Evolutionary conservation across 2,888 invertebrate genomes (phyloP).

Genomic region (Therioaphis trifolii): DNA sequence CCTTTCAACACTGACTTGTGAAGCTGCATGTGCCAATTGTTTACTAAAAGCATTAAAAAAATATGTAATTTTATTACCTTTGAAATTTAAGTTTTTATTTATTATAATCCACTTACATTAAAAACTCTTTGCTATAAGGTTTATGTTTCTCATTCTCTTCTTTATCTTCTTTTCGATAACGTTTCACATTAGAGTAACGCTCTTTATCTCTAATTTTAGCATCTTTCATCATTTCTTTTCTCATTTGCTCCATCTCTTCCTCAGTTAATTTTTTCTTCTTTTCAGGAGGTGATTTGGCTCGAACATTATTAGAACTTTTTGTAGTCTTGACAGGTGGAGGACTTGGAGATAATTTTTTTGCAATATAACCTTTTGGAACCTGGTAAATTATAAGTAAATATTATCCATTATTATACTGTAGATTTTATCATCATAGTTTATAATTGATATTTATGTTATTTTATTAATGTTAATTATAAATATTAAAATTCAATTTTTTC

Average conservation of each 20-base stretch:
- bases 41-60: slow-evolving; percentile 70
- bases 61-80: slow-evolving; percentile 8
- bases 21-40: slow-evolving; percentile 76
- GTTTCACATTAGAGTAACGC: slow-evolving; percentile 64
- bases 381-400: slow-evolving; percentile 4
- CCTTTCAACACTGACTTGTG: slow-evolving; percentile 80
- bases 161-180: slow-evolving; percentile 64
- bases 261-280: slow-evolving; percentile 65
- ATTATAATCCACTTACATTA: slow-evolving; percentile 64
- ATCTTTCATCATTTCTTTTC: slow-evolving; percentile 66
- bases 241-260: slow-evolving; percentile 65
- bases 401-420: no score
- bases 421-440: no score
- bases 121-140: slow-evolving; percentile 65
- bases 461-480: no score
- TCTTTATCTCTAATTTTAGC: slow-evolving; percentile 66
- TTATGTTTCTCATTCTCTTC: slow-evolving; percentile 64
- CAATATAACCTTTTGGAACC: slow-evolving; percentile 59
- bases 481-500: no score
- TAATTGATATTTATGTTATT: no score
- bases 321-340: neutral
- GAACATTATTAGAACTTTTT: slow-evolving; percentile 27
- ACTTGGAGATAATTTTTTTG: slow-evolving; percentile 43
- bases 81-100: neutral
- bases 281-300: neutral